Base-by-base conservation (phyloP, 2,797 vertebrate genomes). In the Phyllotis vaccarum region DNA sequence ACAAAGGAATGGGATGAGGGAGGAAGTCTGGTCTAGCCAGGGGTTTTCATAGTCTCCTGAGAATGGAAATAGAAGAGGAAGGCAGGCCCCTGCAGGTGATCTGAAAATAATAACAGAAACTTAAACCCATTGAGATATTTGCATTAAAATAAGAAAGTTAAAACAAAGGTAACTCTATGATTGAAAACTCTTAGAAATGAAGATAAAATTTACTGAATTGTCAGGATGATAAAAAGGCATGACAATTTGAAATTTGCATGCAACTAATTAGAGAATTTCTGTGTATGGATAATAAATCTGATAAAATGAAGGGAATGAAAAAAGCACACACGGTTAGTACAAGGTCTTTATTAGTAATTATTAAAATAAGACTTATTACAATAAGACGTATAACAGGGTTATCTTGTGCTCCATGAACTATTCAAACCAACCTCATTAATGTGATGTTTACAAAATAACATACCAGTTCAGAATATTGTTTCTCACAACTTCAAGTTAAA, bases 261-360 rank as follows among this genome's bases (percentile, higher is more conserved):
- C 0, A 83, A 37, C 31, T 90, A 64, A 62, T 90, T 56, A 10
- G 9, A 78, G 34, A 75, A 24, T 22, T 66, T 66, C 5, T 74
- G 60, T 9, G 29, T 78, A 86, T 81, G 74, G 31, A 31, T 62
- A 93, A 37, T 6, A 74, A 56, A 78, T 79, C 17, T 85, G 34
- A 85, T 85, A 92, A 94, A 95, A 43, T 6, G 29, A 85, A 91
- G 72, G 17, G 1, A n/a, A 80, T 34, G 43, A 58, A 86, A 68
- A 94, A 43, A 90, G n/a, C 17, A 95, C 88, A 90, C 49, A 64
- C 27, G 68, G 85, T 78, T 56, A 74, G n/a, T 43, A n/a, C 24
- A 46, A 70, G 43, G 34, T 58, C 19, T 95, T 52, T 80, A 43
- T 74, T 58, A 90, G 6, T 92, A 90, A 43, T 49, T 49, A 49